Conservation (phyloP, 2,888 invertebrate species). For the Malacosoma neustria region DNA sequence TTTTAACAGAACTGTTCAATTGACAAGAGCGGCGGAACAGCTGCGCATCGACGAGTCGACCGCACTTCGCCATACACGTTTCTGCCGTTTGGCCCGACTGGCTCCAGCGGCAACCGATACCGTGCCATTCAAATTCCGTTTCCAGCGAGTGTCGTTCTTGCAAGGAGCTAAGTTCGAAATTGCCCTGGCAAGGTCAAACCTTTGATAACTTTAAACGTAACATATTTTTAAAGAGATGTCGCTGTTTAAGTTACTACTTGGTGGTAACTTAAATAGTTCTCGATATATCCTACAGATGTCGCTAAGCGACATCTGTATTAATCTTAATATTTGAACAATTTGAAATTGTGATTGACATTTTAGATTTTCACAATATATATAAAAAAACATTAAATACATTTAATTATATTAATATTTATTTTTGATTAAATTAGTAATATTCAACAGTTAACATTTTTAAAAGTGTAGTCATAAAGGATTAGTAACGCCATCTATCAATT, state of each 20-base stretch:
- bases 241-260: constrained; percentile 9
- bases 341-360: too few species aligned
- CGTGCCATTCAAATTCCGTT: constrained; percentile 56
- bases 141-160: constrained; percentile 50
- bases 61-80: constrained; percentile 75
- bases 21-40: constrained; percentile 66
- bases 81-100: constrained; percentile 46
- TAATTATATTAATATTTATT: too few species aligned
- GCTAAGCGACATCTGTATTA: too few species aligned
- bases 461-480: too few species aligned
- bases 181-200: constrained; percentile 53
- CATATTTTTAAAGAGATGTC: constrained; percentile 29
- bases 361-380: too few species aligned
- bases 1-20: constrained; percentile 61
- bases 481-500: too few species aligned
- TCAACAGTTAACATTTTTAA: too few species aligned
- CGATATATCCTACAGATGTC: constrained; percentile 1
- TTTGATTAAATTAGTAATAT: too few species aligned
- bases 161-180: constrained; percentile 60
- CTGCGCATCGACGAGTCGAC: constrained; percentile 72
- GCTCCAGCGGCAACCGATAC: constrained; percentile 35
- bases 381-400: too few species aligned
- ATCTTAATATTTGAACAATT: too few species aligned
- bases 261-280: constrained; percentile 1
- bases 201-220: constrained; percentile 32